Evolutionary conservation across 2,888 invertebrate species (phyloP), one percentile per base, ranked within the genome.

Genomic region (Chloroclysta siterata): DNA sequence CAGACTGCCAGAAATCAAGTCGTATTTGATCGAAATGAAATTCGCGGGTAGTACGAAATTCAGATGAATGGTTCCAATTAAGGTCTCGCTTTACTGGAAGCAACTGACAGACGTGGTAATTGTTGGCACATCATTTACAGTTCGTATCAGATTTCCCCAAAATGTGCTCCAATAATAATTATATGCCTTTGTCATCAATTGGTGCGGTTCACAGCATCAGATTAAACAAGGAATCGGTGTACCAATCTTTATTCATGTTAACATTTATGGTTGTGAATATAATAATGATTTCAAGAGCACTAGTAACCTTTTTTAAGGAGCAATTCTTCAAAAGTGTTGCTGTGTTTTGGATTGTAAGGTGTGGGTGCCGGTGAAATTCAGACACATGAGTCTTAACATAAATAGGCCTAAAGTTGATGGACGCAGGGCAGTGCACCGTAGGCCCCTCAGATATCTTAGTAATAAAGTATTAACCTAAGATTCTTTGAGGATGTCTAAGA

Each of bases 51-150:
- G 50, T 54, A 58, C 58, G 65, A 61, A 22, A 54, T 65, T 28
- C 65, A 59, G 61, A 58, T 65, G 48, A 65, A 65, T 61, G 65
- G 52, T 33, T 59, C 65, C 65, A 65, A 65, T 65, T 65, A 65
- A 65, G 65, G 61, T 52, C 42, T 61, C 61, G 51, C 57, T 58
- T 58, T 52, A 55, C 56, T 57, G 56, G 52, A 58, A 54, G 61
- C 58, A 61, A 62, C 65, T 58, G 65, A 53, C 65, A 57, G 65
- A 65, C 61, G 54, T 65, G 61, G 61, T 65, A 65, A 65, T 65
- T 65, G 61, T 62, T 65, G 65, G 58, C 46, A 61, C 65, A 65
- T 65, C 61, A 65, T 61, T 61, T 61, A 65, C 61, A 58, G 61
- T 61, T 65, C 58, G 51, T 52, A 58, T 65, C 61, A 57, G 60